These are phyloP conservation scores for Latheticus oryzae DNA, from an alignment of 2,888 invertebrate genomes.

Conservation along the genomic window DNA sequence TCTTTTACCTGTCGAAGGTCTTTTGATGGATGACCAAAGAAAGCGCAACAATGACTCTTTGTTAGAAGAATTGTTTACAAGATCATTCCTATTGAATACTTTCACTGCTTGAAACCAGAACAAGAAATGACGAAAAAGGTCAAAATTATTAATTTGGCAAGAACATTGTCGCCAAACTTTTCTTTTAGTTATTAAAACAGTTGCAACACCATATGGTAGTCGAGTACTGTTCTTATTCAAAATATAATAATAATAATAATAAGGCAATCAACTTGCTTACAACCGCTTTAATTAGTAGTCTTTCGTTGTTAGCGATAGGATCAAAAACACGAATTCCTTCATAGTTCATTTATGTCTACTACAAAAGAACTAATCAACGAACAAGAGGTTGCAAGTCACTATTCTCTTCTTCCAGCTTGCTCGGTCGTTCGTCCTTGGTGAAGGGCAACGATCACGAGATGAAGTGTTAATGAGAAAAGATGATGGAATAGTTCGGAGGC, in stretches of 20 bases:
- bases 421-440: conserved; percentile 20
- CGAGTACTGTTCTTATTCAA: conserved; percentile 14
- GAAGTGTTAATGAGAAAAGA: conserved; percentile 29
- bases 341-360: conserved; percentile 42
- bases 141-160: conserved; percentile 23
- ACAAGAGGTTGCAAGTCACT: conserved; percentile 56
- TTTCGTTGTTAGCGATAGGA: conserved; percentile 22
- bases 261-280: conserved; percentile 39
- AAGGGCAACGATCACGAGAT: conserved; percentile 23
- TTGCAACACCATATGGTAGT: conserved; percentile 38
- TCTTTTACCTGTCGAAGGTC: conserved; percentile 34
- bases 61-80: conserved; percentile 9
- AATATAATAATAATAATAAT: conserved; percentile 36
- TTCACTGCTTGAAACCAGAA: conserved; percentile 15
- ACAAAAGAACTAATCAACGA: conserved; percentile 56
- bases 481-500: conserved; percentile 12
- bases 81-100: conserved; percentile 11
- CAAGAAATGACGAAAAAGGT: conserved; percentile 17
- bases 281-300: conserved; percentile 10
- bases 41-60: conserved; percentile 27
- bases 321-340: conserved; percentile 31
- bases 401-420: conserved; percentile 53
- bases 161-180: conserved; percentile 1
- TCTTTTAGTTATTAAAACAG: not conserved
- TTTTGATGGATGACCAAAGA: conserved; percentile 36